Base-by-base conservation (phyloP, 2,797 vertebrate species). In the Mormyrops boulengeri region DNA sequence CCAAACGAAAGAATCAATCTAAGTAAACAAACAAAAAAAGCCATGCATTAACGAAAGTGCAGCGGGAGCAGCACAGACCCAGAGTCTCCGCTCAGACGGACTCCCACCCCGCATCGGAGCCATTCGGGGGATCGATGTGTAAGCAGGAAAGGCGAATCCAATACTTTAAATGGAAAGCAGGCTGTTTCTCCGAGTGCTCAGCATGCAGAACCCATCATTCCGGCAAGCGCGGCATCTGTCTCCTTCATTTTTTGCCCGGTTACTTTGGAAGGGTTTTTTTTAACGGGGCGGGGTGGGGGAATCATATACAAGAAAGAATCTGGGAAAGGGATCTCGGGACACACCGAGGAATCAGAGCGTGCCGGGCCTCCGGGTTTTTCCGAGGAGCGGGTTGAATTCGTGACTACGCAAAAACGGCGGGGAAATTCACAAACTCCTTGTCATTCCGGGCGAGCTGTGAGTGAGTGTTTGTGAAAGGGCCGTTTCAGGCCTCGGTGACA, bases 121-220 rank as follows among this genome's bases (percentile, higher is more conserved):
- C 73, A n/a, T 17, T 17, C 2, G 38, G 2, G 14, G 73, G 73
- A 80, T 80, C 73, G 38, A 80, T 80, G 73, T 44, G 38, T 50
- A 85, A 50, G 47, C n/a, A 22, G 82, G 82, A 44, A 85, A 50
- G 22, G 44, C 6, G 14, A 89, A 55, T 89, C 84, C 50, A 91
- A 91, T 91, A 87, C 89, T 87, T 17, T 86, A 49, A 41, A 53
- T 80, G 89, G 73, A 84, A 84, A 89, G 87, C 88, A 44, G 44
- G 22, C 22, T 57, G 47, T 82, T 55, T 53, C 34, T 53, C 44
- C 55, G 38, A 89, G 85, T 66, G 50, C 84, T 82, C 34, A 87
- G 88, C 88, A 90, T 87, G 57, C 90, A 85, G 62, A 55, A 52
- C 2, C 14, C 52, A 87, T 57, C 50, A 19, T 38, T 57, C 85